phyloP scores from a whole-genome alignment of 2,888 invertebrate genomes.

The Rapana venosa region DNA sequence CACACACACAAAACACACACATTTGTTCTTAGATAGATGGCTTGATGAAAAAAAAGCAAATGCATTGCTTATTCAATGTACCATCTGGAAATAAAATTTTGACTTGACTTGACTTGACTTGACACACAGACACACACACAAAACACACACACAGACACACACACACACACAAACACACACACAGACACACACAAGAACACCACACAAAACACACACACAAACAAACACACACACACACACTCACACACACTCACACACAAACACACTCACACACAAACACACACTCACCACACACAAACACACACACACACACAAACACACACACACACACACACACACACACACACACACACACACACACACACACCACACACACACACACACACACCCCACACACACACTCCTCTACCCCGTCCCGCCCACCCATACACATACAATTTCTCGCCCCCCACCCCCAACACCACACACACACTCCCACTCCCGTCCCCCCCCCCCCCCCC shows the following conservation, averaged over 20 bases:
- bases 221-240: not conserved
- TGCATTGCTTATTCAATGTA: no score
- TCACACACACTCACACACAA: no score
- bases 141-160: not conserved
- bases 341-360: not conserved
- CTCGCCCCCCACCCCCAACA: not conserved
- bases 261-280: no score
- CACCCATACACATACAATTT: not conserved
- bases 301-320: no score
- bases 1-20: slow-evolving; percentile 19
- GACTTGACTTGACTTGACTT: no score
- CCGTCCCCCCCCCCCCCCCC: not conserved
- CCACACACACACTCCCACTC: not conserved
- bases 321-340: not conserved
- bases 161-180: slow-evolving; percentile 7
- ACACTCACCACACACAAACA: no score
- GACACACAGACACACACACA: not conserved
- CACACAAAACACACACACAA: not conserved
- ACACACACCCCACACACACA: no score
- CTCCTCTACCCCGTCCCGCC: not conserved
- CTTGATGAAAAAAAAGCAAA: no score
- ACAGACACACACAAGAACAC: not conserved
- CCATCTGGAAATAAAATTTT: no score
- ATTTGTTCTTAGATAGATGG: no score
- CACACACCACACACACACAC: no score